Base-by-base conservation (phyloP, 2,113 vertebrate genomes). In the Gambusia affinis region DNA sequence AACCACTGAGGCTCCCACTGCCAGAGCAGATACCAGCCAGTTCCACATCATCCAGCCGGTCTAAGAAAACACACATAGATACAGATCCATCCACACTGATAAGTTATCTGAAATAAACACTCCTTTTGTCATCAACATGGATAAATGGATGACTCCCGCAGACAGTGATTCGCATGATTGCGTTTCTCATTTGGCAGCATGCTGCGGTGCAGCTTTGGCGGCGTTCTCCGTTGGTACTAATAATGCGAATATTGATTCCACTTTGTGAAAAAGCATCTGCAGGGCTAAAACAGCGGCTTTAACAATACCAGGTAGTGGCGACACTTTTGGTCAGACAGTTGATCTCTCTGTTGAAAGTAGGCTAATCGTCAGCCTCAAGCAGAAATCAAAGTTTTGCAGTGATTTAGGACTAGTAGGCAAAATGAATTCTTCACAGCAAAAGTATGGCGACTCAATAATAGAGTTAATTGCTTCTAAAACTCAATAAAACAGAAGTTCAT, bases 31-130 rank as follows among this genome's bases (percentile, higher is more conserved):
- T 78, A 99, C 92, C 82, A 97, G 85, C 98, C 98, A 99, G 85
- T 99, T 99, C 98, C 98, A 99, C 98, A 99, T 98, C 97, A 99
- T 99, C 98, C 98, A 99, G 84, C 98, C 98, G 0, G 92, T 96
- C 98, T 99, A 83, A 64, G 66, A 76, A 4, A 28, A 62, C 35
- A 66, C 61, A 19, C 61, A 75, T 33, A 83, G 35, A 82, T 42
- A 33, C 19, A 57, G 17, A 64, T 47, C 51, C 61, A 54, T 35
- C 22, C 42, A 81, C 60, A 54, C 3, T 2, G 30, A 75, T 88
- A 54, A 79, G 68, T 83, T 75, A 79, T 83, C 76, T 79, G 37
- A 42, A 71, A 70, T 12, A 64, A 86, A 73, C 75, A 80, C 72
- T 68, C 60, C 28, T 73, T 57, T 57, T 78, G 14, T 64, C 72